Evolutionary conservation across 2,888 invertebrate species (phyloP).

Genomic region (Metallyticus violacea): DNA sequence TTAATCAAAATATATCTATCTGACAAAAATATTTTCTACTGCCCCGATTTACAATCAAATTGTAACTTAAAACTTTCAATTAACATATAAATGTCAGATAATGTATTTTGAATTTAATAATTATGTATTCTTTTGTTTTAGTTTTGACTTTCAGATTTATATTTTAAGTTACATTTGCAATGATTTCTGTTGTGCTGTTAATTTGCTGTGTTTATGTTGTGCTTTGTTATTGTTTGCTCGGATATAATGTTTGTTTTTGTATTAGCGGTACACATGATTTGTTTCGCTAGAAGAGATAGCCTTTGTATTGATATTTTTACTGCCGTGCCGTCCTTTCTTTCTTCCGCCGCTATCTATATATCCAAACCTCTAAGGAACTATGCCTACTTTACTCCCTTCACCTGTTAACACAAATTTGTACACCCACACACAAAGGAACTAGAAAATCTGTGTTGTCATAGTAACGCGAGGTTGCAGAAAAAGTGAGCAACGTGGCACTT

Average conservation of each 20-base stretch:
- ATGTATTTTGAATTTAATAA: not conserved
- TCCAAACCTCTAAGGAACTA: not conserved
- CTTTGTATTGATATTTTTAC: not conserved
- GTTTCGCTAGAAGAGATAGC: not conserved
- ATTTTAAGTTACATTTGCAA: not conserved
- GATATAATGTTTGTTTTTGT: not conserved
- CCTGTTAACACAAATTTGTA: not conserved
- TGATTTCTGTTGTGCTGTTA: not conserved
- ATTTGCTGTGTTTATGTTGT: not conserved
- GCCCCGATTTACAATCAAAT: too few relatives aligned
- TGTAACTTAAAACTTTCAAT: too few relatives aligned
- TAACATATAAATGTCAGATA: not conserved
- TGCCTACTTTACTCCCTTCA: not conserved
- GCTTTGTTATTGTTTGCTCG: not conserved
- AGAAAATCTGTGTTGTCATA: too few relatives aligned
- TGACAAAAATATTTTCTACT: not conserved
- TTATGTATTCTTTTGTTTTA: not conserved
- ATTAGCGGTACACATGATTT: not conserved
- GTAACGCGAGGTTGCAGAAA: too few relatives aligned
- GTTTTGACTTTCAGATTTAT: not conserved
- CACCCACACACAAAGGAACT: not conserved
- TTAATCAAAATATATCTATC: not conserved
- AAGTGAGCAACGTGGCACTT: too few relatives aligned
- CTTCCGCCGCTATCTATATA: not conserved
- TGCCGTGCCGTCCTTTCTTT: not conserved